Conservation (phyloP, 2,113 vertebrate genomes). For the Arvicanthis niloticus region DNA sequence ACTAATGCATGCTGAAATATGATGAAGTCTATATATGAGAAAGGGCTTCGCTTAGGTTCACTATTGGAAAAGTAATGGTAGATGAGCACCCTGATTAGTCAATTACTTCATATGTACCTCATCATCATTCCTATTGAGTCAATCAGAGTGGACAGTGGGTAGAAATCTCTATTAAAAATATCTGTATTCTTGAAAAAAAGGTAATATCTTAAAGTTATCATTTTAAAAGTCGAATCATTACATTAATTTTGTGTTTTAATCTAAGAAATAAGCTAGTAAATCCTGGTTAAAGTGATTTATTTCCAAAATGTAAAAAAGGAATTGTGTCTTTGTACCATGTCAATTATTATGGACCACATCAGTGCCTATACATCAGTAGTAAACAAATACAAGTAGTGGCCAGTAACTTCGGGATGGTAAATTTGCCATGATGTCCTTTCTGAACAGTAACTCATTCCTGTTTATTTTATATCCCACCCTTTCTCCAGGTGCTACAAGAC, state of each 20-base stretch:
- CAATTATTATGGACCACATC: background rate
- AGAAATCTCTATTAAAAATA: background rate
- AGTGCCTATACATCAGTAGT: background rate
- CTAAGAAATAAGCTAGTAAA: conserved; percentile 21
- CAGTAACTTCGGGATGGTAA: background rate
- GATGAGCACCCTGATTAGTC: background rate
- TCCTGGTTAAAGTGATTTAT: background rate
- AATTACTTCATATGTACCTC: background rate
- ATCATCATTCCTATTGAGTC: background rate
- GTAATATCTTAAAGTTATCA: background rate
- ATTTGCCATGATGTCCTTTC: background rate
- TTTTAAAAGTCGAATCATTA: background rate
- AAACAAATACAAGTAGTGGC: background rate
- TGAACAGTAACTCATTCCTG: conserved; percentile 38
- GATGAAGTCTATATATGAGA: background rate
- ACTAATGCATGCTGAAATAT: background rate
- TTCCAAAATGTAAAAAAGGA: background rate
- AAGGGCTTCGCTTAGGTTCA: background rate
- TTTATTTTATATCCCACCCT: background rate
- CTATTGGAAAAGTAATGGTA: background rate
- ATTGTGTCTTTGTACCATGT: background rate
- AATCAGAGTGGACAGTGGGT: background rate
- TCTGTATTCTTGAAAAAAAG: background rate
- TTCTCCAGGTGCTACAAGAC: conserved; percentile 25
- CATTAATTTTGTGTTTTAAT: background rate